phyloP scores from a whole-genome alignment of 2,113 vertebrate species.

The Notechis scutatus region DNA sequence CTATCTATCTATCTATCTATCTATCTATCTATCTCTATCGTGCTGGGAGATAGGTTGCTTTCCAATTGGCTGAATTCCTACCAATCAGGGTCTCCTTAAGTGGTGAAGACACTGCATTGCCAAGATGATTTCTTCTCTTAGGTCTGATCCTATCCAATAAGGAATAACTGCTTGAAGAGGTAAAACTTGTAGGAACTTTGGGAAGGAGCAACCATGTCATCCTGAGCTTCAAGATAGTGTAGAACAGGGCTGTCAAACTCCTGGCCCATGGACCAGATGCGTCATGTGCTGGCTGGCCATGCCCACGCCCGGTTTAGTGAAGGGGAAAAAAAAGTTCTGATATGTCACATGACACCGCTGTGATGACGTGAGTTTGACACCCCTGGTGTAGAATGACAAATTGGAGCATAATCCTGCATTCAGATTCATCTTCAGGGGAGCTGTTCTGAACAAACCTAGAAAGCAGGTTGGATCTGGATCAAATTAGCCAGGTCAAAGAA shows the following conservation, averaged over 20 bases:
- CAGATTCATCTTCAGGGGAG: neutral
- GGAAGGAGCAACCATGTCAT: neutral
- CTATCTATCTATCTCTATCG: too few species aligned
- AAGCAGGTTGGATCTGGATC: neutral
- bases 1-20: too few species aligned
- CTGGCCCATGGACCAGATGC: too few species aligned
- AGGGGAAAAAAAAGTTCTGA: too few species aligned
- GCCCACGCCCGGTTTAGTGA: too few species aligned
- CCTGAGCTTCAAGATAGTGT: neutral
- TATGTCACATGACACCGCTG: too few species aligned
- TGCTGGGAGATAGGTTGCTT: neutral
- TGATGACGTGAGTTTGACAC: too few species aligned
- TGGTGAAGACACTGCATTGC: neutral
- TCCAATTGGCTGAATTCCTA: neutral
- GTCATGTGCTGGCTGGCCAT: too few species aligned
- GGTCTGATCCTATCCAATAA: neutral
- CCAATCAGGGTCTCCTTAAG: neutral
- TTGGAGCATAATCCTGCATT: neutral
- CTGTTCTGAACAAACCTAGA: neutral
- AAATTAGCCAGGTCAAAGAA: neutral
- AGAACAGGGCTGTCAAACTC: too few species aligned
- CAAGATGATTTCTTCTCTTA: neutral
- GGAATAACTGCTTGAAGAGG: neutral
- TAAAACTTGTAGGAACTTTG: neutral
- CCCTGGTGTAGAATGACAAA: neutral